Percentiles rank a stretch among this genome's conserved stretches.
phyloP scores from a whole-genome alignment of 2,113 vertebrate genomes.

The Cariama cristata region DNA sequence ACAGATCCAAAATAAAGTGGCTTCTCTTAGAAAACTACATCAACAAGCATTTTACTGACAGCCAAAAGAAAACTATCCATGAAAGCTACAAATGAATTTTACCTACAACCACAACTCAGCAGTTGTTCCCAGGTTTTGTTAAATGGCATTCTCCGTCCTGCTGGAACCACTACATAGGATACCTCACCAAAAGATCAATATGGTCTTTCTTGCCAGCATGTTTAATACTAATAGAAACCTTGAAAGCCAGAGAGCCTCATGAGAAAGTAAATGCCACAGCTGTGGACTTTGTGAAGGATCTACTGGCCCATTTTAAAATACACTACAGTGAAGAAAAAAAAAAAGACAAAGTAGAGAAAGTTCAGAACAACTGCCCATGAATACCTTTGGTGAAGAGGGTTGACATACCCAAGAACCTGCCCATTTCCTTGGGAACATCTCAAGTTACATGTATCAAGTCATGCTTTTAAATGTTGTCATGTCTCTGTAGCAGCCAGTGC shows the following conservation, averaged over 20 bases:
- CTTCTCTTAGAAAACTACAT: not conserved
- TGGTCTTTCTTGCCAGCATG: not conserved
- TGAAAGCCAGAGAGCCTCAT: not conserved
- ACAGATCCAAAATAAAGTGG: not conserved
- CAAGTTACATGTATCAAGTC: not conserved
- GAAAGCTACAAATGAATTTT: not conserved
- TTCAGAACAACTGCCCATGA: not conserved
- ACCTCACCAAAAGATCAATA: not conserved
- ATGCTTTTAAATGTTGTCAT: not conserved
- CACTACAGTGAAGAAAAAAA: rapidly evolving
- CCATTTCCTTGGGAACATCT: not conserved
- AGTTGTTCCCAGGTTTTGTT: not conserved
- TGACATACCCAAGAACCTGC: not conserved
- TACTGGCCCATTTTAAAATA: not conserved
- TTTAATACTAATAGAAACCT: not conserved
- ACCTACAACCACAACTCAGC: not conserved
- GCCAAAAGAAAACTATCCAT: not conserved
- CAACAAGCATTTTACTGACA: not conserved
- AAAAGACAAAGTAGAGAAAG: not conserved
- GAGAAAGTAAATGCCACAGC: not conserved
- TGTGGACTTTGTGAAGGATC: not conserved
- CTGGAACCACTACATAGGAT: not conserved
- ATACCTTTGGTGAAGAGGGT: not conserved
- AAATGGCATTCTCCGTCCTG: not conserved
- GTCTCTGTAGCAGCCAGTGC: not conserved